A percentile compares a stretch with the other conserved stretches of the same genome.
phyloP scores from a whole-genome alignment of 1,140 invertebrate species.

The Psix sp. region DNA sequence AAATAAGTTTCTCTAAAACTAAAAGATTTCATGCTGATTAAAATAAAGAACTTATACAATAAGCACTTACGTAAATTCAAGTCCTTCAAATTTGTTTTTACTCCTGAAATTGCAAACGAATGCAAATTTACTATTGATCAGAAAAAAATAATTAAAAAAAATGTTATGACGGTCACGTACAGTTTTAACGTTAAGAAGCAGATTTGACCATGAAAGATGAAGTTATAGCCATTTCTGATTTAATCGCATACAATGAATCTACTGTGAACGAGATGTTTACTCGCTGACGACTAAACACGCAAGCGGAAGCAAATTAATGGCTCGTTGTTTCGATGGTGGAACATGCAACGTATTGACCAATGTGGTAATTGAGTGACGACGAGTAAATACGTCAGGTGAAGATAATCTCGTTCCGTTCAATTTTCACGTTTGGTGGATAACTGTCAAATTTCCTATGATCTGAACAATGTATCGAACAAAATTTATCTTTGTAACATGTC shows the following conservation, averaged over 20 bases:
- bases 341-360: slow-evolving; percentile 66
- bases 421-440: slow-evolving; percentile 48
- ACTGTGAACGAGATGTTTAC: slow-evolving; percentile 64
- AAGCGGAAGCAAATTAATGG: slow-evolving; percentile 68
- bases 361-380: slow-evolving; percentile 71
- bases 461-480: slow-evolving; percentile 3
- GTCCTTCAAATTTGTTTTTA: no score
- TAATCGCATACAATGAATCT: slow-evolving; percentile 51
- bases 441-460: slow-evolving; percentile 46
- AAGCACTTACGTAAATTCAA: no score
- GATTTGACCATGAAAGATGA: slow-evolving; percentile 27
- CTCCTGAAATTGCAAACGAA: no score
- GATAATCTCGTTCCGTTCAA: slow-evolving; percentile 57
- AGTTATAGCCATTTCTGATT: slow-evolving; percentile 51
- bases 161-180: no score
- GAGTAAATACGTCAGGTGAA: slow-evolving; percentile 65
- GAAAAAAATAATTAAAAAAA: no score
- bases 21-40: no score
- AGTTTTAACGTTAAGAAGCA: slow-evolving; percentile 19
- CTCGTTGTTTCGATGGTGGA: slow-evolving; percentile 67
- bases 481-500: no score
- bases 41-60: no score
- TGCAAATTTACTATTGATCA: no score
- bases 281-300: slow-evolving; percentile 65
- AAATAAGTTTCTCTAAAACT: no score